Evolutionary conservation across 2,113 vertebrate genomes (phyloP).

Genomic region (Prochilodus magdalenae): DNA sequence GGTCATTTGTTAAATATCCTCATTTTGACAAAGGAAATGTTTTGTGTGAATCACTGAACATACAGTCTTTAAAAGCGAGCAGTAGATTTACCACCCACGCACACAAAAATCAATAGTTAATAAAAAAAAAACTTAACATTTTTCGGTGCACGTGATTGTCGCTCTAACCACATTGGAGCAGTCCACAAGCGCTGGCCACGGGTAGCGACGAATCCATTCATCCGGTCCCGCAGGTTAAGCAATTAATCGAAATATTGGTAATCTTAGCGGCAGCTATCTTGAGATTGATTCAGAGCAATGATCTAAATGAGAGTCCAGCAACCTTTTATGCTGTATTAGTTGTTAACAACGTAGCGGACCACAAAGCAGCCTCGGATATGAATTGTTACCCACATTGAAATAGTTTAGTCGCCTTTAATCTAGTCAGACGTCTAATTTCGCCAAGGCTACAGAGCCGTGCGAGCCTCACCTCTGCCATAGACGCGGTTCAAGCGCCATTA

Average conservation of each 20-base stretch:
- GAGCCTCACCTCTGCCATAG: constrained; percentile 65
- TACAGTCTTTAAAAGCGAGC: not conserved
- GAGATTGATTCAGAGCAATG: constrained; percentile 78
- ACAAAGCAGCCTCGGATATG: constrained; percentile 82
- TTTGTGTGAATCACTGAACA: not conserved
- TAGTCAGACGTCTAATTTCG: constrained; percentile 87
- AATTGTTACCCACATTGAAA: constrained; percentile 85
- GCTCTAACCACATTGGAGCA: constrained; percentile 12
- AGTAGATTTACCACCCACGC: not conserved
- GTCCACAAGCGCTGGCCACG: constrained; percentile 3
- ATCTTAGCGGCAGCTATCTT: constrained; percentile 75
- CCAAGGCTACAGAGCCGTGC: constrained; percentile 80
- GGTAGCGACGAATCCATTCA: constrained; percentile 80
- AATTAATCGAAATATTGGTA: constrained; percentile 88
- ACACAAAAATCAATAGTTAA: not conserved
- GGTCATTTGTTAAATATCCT: not conserved
- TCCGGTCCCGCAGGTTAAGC: constrained; percentile 82
- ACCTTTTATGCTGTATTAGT: constrained; percentile 75
- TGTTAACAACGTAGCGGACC: constrained; percentile 73
- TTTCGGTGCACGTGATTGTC: not conserved
- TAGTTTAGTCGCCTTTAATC: constrained; percentile 94
- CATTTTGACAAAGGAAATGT: not conserved
- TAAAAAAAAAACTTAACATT: too few relatives aligned
- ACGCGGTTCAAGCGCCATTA: not conserved
- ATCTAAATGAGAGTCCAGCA: constrained; percentile 74